These are phyloP conservation scores for Euwallacea fornicatus DNA, from an alignment of 1,140 invertebrate species.

Conservation along the genomic window DNA sequence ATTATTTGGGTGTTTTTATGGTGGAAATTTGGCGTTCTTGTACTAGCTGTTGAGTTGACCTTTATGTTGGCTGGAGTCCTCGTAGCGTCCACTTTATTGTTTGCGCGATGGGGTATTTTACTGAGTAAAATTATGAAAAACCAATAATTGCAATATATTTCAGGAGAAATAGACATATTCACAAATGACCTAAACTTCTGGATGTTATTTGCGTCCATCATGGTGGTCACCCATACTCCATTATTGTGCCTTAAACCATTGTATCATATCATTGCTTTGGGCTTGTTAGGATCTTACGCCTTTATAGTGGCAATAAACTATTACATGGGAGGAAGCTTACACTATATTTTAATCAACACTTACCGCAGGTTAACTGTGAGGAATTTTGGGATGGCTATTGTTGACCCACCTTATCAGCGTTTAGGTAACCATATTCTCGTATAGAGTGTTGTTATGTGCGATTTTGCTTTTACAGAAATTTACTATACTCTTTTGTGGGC, in stretches of 20 bases:
- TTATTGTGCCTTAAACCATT: constrained; percentile 58
- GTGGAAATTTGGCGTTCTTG: constrained; percentile 61
- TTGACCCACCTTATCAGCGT: constrained; percentile 64
- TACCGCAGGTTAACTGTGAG: constrained; percentile 61
- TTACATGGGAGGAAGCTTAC: constrained; percentile 65
- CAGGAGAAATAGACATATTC: constrained; percentile 43
- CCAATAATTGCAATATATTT: background rate
- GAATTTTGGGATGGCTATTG: constrained; percentile 62
- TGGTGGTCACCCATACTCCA: constrained; percentile 57
- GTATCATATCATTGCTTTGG: constrained; percentile 65
- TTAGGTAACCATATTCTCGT: constrained; percentile 58
- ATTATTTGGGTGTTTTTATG: constrained; percentile 59
- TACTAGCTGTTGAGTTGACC: constrained; percentile 60
- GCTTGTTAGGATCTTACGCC: constrained; percentile 65
- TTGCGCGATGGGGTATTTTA: constrained; percentile 58
- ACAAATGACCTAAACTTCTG: constrained; percentile 64
- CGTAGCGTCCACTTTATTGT: constrained; percentile 60
- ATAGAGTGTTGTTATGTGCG: background rate
- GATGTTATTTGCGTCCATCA: constrained; percentile 59
- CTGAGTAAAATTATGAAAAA: constrained; percentile 11
- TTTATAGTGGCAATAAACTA: constrained; percentile 65
- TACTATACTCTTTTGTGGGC: constrained; percentile 59
- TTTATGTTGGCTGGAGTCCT: constrained; percentile 60
- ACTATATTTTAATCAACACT: constrained; percentile 71
- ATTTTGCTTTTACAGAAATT: constrained; percentile 57